These are phyloP conservation scores for Scolanthus callimorphus DNA, from an alignment of 92 coral and sea anemone genomes.

Conservation along the genomic window DNA sequence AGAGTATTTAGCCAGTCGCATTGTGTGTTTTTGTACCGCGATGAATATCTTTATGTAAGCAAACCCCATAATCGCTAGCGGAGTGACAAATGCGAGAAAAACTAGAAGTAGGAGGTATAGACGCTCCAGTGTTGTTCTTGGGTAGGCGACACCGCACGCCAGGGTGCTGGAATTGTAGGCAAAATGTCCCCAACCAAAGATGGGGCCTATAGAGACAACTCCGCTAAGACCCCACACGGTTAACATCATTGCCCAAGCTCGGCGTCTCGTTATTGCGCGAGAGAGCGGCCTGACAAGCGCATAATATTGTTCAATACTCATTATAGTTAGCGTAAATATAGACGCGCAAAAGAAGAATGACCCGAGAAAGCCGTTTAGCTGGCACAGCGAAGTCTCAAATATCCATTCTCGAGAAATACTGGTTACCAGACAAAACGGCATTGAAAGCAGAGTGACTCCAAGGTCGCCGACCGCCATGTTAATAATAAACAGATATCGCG, in stretches of 20 bases:
- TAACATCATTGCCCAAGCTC: slow-evolving; percentile 71
- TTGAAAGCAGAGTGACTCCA: slow-evolving; percentile 74
- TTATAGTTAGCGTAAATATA: slow-evolving; percentile 74
- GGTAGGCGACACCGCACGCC: slow-evolving; percentile 76
- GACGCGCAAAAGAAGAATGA: slow-evolving; percentile 84
- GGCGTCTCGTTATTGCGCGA: slow-evolving; percentile 63
- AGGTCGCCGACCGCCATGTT: slow-evolving; percentile 75
- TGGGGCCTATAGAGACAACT: slow-evolving; percentile 65
- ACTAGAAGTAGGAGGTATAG: slow-evolving; percentile 61
- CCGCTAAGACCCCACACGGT: slow-evolving; percentile 54
- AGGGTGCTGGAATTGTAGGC: slow-evolving; percentile 77
- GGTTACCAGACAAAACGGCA: slow-evolving; percentile 80
- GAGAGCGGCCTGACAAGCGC: slow-evolving; percentile 80
- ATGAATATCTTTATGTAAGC: slow-evolving; percentile 69
- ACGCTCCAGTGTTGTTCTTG: slow-evolving; percentile 55
- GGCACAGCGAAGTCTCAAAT: slow-evolving; percentile 64
- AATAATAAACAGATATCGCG: slow-evolving; percentile 82
- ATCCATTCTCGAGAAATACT: slow-evolving; percentile 74
- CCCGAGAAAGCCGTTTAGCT: slow-evolving; percentile 82
- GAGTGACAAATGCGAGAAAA: slow-evolving; percentile 57
- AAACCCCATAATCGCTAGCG: slow-evolving; percentile 71
- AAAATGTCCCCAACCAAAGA: slow-evolving; percentile 82
- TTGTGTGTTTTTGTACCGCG: slow-evolving; percentile 70
- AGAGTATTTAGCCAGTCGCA: slow-evolving; percentile 59
- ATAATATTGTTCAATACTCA: slow-evolving; percentile 86